Evolutionary conservation across 2,888 invertebrate species (phyloP), one percentile per base, ranked within the genome.

Genomic region (Helleia helle): DNA sequence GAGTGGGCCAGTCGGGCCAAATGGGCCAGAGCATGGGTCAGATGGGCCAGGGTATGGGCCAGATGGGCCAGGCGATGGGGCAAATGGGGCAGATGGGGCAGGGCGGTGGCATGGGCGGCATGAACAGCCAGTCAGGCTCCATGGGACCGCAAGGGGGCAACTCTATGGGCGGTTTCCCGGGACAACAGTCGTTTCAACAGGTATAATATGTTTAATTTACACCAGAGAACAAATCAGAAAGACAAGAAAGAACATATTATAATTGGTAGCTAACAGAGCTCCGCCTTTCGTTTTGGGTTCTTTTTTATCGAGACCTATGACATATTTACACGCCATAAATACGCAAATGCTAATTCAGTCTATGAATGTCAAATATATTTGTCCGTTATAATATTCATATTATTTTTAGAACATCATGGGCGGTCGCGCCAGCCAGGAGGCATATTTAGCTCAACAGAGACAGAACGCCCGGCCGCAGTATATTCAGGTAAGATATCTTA

Each of bases 401-500:
- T 71, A 58, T 52, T 83, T 85, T 30, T 72, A 88, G 73, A 88
- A 88, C 51, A 88, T 89, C 86, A 87, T 88, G 85, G 81, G 84
- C 36, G 85, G 87, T 4, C 86, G 88, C 13, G 65, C 87, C 12
- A 86, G 73, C 38, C 88, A 87, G 53, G 88, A 88, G 49, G 83
- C 84, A 1, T 88, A 88, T 51, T 72, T 88, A 57, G 86, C 86
- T 18, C 88, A 88, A 48, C 86, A 88, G 54, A 77, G 88, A 60
- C 89, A 89, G 53, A 86, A 83, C 41, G 76, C 87, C 1, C 76
- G 91, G 25, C 88, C 90, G 1, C 89, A 89, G 25, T 91, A 91
- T 54, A 88, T 91, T 83, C 91, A 91, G 79, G 88, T 88, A 49
- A n/a, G n/a, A n/a, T n/a, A n/a, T n/a, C n/a, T n/a, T n/a, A n/a